A percentile compares a stretch with the other conserved stretches of the same genome.
These are phyloP conservation scores for Edolisoma coerulescens DNA, from an alignment of 2,113 vertebrate genomes.

Conservation along the genomic window DNA sequence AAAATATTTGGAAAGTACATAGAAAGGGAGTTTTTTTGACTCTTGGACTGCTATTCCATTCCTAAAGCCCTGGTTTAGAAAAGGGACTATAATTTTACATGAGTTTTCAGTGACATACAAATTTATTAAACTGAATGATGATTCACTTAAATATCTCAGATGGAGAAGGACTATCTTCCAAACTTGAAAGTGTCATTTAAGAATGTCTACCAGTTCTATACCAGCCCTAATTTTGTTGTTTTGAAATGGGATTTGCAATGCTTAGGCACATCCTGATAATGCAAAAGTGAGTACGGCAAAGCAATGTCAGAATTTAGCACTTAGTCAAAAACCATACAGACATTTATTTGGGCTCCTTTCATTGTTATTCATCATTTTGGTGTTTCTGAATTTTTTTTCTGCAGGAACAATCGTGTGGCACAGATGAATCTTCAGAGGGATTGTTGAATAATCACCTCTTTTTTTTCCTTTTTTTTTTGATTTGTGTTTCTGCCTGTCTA, in stretches of 20 bases:
- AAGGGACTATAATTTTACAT: not conserved
- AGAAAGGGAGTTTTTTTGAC: accelerated
- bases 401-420: not conserved
- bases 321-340: not conserved
- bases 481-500: not conserved
- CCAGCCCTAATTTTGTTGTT: not conserved
- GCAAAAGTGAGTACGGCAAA: not conserved
- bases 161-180: not conserved
- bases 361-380: not conserved
- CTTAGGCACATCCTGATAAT: not conserved
- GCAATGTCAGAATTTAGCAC: not conserved
- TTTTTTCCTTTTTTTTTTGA: not conserved
- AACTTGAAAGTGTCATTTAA: not conserved
- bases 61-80: not conserved
- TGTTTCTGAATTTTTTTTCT: not conserved
- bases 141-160: not conserved
- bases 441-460: not conserved
- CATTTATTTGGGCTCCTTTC: not conserved
- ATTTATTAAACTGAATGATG: not conserved
- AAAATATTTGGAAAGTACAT: not conserved
- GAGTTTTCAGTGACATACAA: not conserved
- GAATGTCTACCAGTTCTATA: not conserved
- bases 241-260: not conserved
- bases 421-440: not conserved
- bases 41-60: not conserved